These are phyloP conservation scores for Habrosyne pyritoides DNA, from an alignment of 2,888 invertebrate genomes.

Conservation along the genomic window DNA sequence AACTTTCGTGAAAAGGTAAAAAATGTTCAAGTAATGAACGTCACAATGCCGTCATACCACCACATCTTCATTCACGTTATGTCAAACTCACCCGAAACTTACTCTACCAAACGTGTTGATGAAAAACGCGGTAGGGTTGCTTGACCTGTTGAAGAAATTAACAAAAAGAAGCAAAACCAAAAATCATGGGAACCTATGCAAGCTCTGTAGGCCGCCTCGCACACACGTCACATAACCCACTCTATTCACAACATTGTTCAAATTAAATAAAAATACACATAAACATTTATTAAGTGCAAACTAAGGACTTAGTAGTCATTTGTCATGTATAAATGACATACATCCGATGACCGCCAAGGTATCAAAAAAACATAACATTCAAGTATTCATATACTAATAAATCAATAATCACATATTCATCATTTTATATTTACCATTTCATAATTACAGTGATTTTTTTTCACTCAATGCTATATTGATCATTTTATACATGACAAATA, in stretches of 20 bases:
- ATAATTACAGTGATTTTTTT: no score
- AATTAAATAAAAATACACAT: slow-evolving; percentile 34
- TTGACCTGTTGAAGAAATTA: slow-evolving; percentile 88
- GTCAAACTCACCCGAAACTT: slow-evolving; percentile 89
- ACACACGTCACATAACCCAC: slow-evolving; percentile 59
- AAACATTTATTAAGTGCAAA: slow-evolving; percentile 36
- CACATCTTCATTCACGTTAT: slow-evolving; percentile 79
- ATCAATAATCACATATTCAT: no score
- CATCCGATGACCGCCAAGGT: no score
- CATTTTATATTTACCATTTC: no score
- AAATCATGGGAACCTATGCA: slow-evolving; percentile 66
- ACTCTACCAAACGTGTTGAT: slow-evolving; percentile 88
- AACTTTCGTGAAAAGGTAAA: slow-evolving; percentile 66
- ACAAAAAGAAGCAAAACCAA: slow-evolving; percentile 78
- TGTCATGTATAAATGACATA: slow-evolving; percentile 37
- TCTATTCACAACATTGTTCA: slow-evolving; percentile 51
- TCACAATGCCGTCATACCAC: slow-evolving; percentile 81
- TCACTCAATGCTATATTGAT: slow-evolving; percentile 5
- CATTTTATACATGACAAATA: slow-evolving; percentile 52
- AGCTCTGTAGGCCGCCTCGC: slow-evolving; percentile 64
- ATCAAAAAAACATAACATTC: no score
- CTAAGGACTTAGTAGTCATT: slow-evolving; percentile 26
- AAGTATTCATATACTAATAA: no score
- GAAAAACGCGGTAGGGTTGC: slow-evolving; percentile 87
- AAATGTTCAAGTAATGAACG: slow-evolving; percentile 70